Percentiles rank a stretch among this genome's conserved stretches.
phyloP scores from a whole-genome alignment of 2,113 vertebrate species.

The Podocnemis expansa region DNA sequence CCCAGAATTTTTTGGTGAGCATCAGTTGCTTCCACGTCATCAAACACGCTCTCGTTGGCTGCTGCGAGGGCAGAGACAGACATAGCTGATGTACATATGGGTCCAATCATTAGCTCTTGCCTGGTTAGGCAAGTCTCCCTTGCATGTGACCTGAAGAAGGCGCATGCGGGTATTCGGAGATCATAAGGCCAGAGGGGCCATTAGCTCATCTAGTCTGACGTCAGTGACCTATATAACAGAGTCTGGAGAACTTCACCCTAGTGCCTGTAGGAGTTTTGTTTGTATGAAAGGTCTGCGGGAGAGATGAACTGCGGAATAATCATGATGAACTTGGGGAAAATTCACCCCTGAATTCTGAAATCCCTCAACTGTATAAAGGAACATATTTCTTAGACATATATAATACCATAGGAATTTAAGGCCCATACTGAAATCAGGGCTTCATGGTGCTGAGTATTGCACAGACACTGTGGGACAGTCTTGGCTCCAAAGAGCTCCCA shows the following conservation, averaged over 20 bases:
- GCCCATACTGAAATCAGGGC: not conserved
- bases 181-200: not conserved
- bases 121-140: not conserved
- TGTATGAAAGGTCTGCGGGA: not conserved
- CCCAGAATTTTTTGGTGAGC: not conserved
- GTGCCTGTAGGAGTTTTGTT: not conserved
- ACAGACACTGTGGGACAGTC: not conserved
- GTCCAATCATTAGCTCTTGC: not conserved
- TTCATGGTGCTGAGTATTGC: not conserved
- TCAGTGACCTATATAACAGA: not conserved
- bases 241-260: not conserved
- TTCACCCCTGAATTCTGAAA: not conserved
- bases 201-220: not conserved
- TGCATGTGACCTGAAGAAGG: not conserved
- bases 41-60: not conserved
- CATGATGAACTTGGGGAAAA: not conserved
- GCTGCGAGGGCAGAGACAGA: not conserved
- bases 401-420: not conserved
- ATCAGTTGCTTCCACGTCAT: not conserved
- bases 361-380: not conserved
- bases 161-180: not conserved
- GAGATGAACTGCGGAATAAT: not conserved
- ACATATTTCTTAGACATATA: too few species aligned
- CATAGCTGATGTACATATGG: not conserved
- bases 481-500: not conserved